A percentile compares a stretch with the other conserved stretches of the same genome.
Evolutionary conservation across 2,797 vertebrate genomes (phyloP).

Genomic region (Scyliorhinus canicula): DNA sequence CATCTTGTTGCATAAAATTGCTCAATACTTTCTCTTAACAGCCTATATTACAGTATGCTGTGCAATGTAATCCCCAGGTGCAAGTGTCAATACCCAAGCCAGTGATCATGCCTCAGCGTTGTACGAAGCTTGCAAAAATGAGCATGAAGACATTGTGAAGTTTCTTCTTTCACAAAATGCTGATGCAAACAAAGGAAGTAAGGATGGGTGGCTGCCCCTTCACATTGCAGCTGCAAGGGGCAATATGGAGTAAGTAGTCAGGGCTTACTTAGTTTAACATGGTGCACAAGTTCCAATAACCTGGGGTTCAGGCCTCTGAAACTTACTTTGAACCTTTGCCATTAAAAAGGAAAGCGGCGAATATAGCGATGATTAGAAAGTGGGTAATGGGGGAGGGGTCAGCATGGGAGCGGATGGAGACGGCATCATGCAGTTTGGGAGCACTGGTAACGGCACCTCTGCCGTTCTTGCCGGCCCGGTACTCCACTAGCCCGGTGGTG

Average conservation of each 20-base stretch:
- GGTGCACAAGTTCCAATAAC: neutral
- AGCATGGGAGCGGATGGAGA: too few relatives aligned
- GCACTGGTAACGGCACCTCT: too few relatives aligned
- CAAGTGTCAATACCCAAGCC: constrained; percentile 83
- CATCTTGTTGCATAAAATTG: neutral
- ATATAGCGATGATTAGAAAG: too few relatives aligned
- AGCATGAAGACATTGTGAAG: constrained; percentile 63
- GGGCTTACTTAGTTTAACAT: neutral
- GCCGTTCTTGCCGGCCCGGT: too few relatives aligned
- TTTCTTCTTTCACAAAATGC: constrained; percentile 76
- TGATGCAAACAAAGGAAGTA: constrained; percentile 81
- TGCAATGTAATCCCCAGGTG: constrained; percentile 58
- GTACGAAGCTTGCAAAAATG: constrained; percentile 81
- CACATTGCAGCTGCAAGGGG: constrained; percentile 80
- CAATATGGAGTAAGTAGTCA: constrained; percentile 66
- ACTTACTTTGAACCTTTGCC: neutral
- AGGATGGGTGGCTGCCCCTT: constrained; percentile 77
- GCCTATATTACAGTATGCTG: neutral
- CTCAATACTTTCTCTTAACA: neutral
- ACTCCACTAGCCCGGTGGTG: too few relatives aligned
- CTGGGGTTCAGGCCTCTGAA: too few relatives aligned
- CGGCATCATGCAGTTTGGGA: too few relatives aligned
- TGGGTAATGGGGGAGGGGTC: too few relatives aligned
- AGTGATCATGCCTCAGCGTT: constrained; percentile 75
- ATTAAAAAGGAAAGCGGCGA: neutral